Base-by-base conservation (phyloP, 1,140 invertebrate species). In the Saxidomus purpurata region DNA sequence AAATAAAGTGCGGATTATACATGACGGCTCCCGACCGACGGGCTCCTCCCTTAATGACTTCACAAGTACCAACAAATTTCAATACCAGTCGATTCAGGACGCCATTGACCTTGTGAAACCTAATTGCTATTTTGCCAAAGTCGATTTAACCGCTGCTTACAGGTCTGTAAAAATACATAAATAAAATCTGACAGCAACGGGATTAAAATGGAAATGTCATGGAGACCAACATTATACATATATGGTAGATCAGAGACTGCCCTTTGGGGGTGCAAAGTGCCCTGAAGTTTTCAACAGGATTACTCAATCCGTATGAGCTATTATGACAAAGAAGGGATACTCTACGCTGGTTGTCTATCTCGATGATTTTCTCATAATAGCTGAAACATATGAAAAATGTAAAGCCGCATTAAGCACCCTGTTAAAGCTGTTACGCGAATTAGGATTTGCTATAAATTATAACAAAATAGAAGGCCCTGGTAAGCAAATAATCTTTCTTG, bases 231-330 rank as follows among this genome's bases (percentile, higher is more conserved):
- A 80, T n/a, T 87, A n/a, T 28, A 80, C 76, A 8, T 79, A 25
- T 49, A 52, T 87, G 40, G 47, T 36, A n/a, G 85, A 87, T 49
- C 1, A 40, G 59, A 61, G 52, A 79, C 74, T 87, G 0, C 85
- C 85, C 0, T 87, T 80, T 38, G 55, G 85, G 8, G 71, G 52
- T 25, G n/a, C 74, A 13, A 79, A 80, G 49, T 77, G 55, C 22
- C 85, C 85, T 17, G 47, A 79, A 59, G 80, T 87, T 15, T 87
- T 87, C 25, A 52, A 87, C 34, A 79, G 6, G 22, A 63, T 83
- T 15, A 82, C 55, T 34, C 80, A 82, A 61, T 11, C 80, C 19
- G 80, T 81, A n/a, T 34, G 79, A 11, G 61, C 55, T 40, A 79
- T 87, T 1, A 79, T 79, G 74, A 8, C 4, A 25, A 52, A 80